Base-by-base conservation (phyloP, 2,888 invertebrate species). In the Globia sparganii region DNA sequence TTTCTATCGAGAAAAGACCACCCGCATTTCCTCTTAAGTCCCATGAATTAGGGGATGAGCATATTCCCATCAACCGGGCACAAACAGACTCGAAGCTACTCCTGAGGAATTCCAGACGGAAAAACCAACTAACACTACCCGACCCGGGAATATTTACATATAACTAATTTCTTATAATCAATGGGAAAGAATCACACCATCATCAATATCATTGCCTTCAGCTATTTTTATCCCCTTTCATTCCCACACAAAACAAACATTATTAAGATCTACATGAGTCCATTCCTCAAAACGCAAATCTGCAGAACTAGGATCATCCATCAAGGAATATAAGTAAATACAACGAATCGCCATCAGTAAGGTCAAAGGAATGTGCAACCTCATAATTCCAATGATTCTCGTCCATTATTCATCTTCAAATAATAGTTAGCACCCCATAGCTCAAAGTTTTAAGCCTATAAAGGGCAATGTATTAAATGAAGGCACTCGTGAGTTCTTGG, bases 381-480 rank as follows among this genome's bases (percentile, higher is more conserved):
- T 96, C 95, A 96, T 94, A 94, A 94, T 94, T 93, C 94, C 93
- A 93, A 92, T 92, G 94, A 94, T 93, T 95, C 91, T 88, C 86
- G 86, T 93, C 93, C 95, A 96, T 96, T 95, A 96, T 91, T 96
- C 95, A 96, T 94, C 94, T 94, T 95, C 95, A 93, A 94, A 95
- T 94, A 95, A 95, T 95, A 95, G 94, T 96, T 96, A 95, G 94
- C 96, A 95, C 96, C 95, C 95, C 92, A 95, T 95, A 93, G 94
- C 93, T 95, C 93, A 93, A 90, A 90, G 91, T 91, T 92, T 92
- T 91, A 93, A 92, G 90, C 89, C 75, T 78, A 85, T 90, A 87
- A 89, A 90, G 86, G 86, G 86, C 88, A 80, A 77, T 81, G 77
- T 86, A 87, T 88, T 88, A 82, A 90, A 87, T 83, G 75, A 81